These are phyloP conservation scores for Nymphalis urticae DNA, from an alignment of 2,888 invertebrate genomes.

Conservation along the genomic window DNA sequence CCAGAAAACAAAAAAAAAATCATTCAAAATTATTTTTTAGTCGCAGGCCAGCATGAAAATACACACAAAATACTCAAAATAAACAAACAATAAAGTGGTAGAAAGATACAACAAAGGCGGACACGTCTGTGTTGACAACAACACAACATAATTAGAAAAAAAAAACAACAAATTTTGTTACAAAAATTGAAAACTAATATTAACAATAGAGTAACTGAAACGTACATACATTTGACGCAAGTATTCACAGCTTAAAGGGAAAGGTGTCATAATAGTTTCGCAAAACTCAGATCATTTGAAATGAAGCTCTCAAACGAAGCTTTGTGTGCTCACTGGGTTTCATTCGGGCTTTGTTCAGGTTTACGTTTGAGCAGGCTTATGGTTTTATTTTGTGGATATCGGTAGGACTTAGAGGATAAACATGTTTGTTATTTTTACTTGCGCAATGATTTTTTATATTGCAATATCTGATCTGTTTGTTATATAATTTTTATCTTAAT, in stretches of 20 bases:
- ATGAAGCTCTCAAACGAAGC: constrained; percentile 6
- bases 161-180: too few species aligned
- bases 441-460: neutral
- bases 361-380: neutral
- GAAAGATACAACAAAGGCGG: too few species aligned
- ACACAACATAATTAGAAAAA: too few species aligned
- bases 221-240: neutral
- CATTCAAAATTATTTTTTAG: too few species aligned
- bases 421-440: neutral
- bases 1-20: too few species aligned
- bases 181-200: too few species aligned
- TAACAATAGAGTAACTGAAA: neutral
- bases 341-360: neutral
- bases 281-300: constrained; percentile 2
- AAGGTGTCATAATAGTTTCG: constrained; percentile 8
- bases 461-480: neutral
- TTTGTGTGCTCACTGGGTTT: constrained; percentile 1
- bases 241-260: neutral
- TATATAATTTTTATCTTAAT: neutral
- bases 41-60: too few species aligned
- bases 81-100: too few species aligned
- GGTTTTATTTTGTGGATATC: constrained; percentile 6
- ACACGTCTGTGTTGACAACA: too few species aligned
- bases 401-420: neutral
- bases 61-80: too few species aligned